Base-by-base conservation (phyloP, 1,140 invertebrate species). In the Scaptodrosophila lebanonensis region DNA sequence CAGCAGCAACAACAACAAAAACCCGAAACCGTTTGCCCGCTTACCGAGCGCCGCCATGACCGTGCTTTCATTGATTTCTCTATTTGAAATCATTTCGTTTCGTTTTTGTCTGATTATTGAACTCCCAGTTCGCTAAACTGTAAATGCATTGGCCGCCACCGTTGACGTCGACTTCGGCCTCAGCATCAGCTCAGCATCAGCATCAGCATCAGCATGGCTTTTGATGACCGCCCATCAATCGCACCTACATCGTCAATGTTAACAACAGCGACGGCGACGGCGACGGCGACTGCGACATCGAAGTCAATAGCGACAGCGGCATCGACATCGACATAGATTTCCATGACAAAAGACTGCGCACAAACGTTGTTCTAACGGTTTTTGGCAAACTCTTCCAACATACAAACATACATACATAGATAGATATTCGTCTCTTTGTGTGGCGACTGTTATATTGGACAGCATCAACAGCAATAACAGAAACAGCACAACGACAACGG, bases 31-130 rank as follows among this genome's bases (percentile, higher is more conserved):
- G 73, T 79, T 82, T 62, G 54, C 72, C 36, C 39, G 45, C 43
- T 32, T 47, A 12, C 25, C 18, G n/a, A n/a, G n/a, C n/a, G n/a
- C n/a, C n/a, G n/a, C n/a, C 18, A 15, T 38, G 32, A 36, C 48
- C 50, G 35, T 58, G 65, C 73, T 82, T 79, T 79, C 73, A 82
- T 79, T 79, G 75, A 79, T 79, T 79, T 79, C 73, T 77, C 69
- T 66, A 69, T 79, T 82, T 61, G 56, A 82, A 82, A 79, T 82
- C 56, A 82, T 71, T 77, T 75, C 66, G 66, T 58, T 69, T 76
- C 35, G 50, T 75, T 77, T 66, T 79, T 77, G 75, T 68, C 67
- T 77, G 54, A 77, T 64, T 72, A 69, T 79, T 79, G 79, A 68
- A 79, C 68, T 77, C 64, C 56, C 64, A 33, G 25, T 32, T 49